Percentiles rank a stretch among this genome's conserved stretches.
phyloP scores from a whole-genome alignment of 2,888 invertebrate genomes.

The Caenorhabditis sinica region DNA sequence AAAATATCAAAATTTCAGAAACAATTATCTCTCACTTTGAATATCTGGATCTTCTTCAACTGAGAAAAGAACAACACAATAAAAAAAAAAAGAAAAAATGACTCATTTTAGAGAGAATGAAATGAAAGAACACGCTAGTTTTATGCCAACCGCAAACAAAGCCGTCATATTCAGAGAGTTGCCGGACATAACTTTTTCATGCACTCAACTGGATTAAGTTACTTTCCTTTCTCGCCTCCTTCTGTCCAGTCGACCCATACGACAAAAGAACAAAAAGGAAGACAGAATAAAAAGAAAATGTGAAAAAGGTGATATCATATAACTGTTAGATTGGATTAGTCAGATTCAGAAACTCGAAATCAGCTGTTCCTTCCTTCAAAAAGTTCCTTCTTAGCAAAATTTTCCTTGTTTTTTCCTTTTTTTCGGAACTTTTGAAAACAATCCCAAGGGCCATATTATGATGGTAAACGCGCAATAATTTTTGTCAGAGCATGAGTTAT shows the following conservation, averaged over 20 bases:
- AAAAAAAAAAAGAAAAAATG: neutral
- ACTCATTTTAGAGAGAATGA: constrained; percentile 10
- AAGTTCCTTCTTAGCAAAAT: too few relatives aligned
- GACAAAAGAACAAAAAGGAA: constrained; percentile 14
- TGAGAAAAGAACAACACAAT: neutral
- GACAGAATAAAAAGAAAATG: neutral
- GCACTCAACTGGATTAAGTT: constrained; percentile 43
- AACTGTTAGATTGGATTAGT: neutral
- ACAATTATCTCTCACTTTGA: too few relatives aligned
- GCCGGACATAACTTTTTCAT: constrained; percentile 34
- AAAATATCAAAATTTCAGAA: too few relatives aligned
- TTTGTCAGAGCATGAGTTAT: neutral
- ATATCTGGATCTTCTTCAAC: too few relatives aligned
- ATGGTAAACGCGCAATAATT: neutral
- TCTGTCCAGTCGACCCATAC: neutral
- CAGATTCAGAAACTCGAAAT: neutral
- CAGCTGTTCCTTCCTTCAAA: too few relatives aligned
- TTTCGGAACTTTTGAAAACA: neutral
- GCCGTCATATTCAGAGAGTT: constrained; percentile 32
- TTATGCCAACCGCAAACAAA: constrained; percentile 35
- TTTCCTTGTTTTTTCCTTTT: neutral
- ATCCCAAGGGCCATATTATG: neutral
- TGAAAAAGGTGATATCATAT: neutral
- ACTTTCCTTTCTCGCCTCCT: neutral
- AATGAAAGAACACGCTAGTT: constrained; percentile 22